Conservation (phyloP, 2,113 vertebrate species). For the Gymnogyps californianus region DNA sequence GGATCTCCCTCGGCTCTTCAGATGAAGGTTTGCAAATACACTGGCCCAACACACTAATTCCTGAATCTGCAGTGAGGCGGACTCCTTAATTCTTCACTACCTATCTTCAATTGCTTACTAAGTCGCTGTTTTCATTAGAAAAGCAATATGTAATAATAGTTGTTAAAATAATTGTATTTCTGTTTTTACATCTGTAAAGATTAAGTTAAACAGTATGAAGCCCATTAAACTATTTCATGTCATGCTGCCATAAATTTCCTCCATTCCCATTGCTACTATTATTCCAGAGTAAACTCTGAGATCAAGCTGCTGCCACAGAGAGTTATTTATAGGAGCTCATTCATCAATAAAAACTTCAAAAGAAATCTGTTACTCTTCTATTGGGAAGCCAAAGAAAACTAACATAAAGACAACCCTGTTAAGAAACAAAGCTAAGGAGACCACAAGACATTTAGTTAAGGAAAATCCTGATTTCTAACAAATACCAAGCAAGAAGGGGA, state of each 20-base stretch:
- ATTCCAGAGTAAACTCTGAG: constrained; percentile 69
- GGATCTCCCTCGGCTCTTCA: background rate
- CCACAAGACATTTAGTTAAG: constrained; percentile 51
- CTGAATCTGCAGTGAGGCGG: background rate
- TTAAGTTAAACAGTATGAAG: constrained; percentile 75
- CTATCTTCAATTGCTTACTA: background rate
- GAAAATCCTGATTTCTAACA: constrained; percentile 70
- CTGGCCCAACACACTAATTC: background rate
- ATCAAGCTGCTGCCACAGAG: constrained; percentile 67
- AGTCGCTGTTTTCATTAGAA: constrained; percentile 51
- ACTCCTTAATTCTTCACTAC: background rate
- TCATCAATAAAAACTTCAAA: constrained; percentile 84
- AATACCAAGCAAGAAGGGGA: constrained; percentile 37
- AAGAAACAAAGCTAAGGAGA: constrained; percentile 67
- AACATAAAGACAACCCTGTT: constrained; percentile 68
- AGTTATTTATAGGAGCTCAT: constrained; percentile 80
- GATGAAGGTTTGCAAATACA: background rate
- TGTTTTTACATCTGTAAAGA: constrained; percentile 81
- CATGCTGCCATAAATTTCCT: constrained; percentile 65
- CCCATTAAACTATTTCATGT: constrained; percentile 70
- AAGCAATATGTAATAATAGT: constrained; percentile 72
- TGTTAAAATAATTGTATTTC: constrained; percentile 76
- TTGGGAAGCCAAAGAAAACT: constrained; percentile 77
- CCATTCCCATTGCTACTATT: constrained; percentile 68
- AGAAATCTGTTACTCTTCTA: constrained; percentile 74